A percentile compares a stretch with the other conserved stretches of the same genome.
phyloP scores from a whole-genome alignment of 2,888 invertebrate genomes.

The Sminthurides aquaticus region DNA sequence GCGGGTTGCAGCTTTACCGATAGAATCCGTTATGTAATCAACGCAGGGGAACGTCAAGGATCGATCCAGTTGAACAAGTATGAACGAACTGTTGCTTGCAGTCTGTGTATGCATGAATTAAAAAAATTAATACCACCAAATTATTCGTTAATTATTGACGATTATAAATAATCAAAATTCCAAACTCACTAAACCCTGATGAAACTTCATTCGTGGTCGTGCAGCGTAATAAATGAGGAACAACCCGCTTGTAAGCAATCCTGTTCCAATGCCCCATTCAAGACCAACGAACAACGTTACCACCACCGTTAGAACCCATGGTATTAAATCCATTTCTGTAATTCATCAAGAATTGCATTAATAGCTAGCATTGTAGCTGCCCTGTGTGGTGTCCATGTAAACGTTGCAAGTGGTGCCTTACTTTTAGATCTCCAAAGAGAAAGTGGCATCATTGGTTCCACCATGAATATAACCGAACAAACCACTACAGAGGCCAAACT shows the following conservation, averaged over 20 bases:
- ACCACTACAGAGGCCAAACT: constrained; percentile 74
- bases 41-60: constrained; percentile 82
- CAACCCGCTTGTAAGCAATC: constrained; percentile 69
- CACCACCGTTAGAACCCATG: constrained; percentile 74
- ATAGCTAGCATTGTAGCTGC: background rate
- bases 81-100: background rate
- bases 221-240: constrained; percentile 74
- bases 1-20: constrained; percentile 63
- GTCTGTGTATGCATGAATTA: constrained; percentile 1
- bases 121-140: too few relatives aligned
- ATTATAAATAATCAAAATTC: background rate
- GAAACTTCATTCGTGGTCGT: constrained; percentile 65
- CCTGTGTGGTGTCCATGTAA: background rate
- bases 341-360: background rate
- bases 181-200: constrained; percentile 58
- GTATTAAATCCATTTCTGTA: constrained; percentile 74
- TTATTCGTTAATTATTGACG: too few relatives aligned
- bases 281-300: constrained; percentile 72
- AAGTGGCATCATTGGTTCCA: constrained; percentile 57
- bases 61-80: constrained; percentile 47
- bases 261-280: constrained; percentile 77
- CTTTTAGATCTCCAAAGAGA: constrained; percentile 77
- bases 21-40: constrained; percentile 73
- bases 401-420: too few relatives aligned
- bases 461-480: constrained; percentile 77